A percentile compares a stretch with the other conserved stretches of the same genome.
phyloP scores from a whole-genome alignment of 2,888 invertebrate species.

The Rhagophthalmus giganteus region DNA sequence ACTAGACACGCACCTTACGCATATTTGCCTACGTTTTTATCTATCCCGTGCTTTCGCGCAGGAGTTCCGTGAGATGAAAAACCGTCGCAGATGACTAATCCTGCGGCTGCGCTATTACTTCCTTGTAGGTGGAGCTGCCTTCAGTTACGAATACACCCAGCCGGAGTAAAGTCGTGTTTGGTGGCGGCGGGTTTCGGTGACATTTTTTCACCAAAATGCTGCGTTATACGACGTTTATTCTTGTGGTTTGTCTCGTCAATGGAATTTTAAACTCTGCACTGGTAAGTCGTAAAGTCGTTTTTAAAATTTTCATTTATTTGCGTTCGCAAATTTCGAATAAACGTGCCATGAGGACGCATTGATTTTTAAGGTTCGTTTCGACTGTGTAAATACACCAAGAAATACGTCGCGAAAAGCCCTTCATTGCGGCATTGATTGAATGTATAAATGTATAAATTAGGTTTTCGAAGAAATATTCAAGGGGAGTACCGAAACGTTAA shows the following conservation, averaged over 20 bases:
- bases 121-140: constrained; percentile 52
- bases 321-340: constrained; percentile 6
- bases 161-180: constrained; percentile 47
- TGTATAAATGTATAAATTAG: too few relatives aligned
- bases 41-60: constrained; percentile 15
- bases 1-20: constrained; percentile 26
- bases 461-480: too few relatives aligned
- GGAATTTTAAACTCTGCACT: constrained; percentile 62
- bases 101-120: constrained; percentile 44
- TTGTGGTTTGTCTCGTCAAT: constrained; percentile 64
- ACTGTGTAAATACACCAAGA: constrained; percentile 21
- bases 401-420: too few relatives aligned
- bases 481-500: too few relatives aligned
- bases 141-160: constrained; percentile 52
- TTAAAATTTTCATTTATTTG: neutral
- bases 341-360: constrained; percentile 29
- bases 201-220: constrained; percentile 59
- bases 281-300: constrained; percentile 53
- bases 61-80: constrained; percentile 26
- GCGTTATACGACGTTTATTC: constrained; percentile 64
- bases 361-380: constrained; percentile 31
- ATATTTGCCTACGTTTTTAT: constrained; percentile 9
- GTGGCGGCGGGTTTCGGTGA: constrained; percentile 46
- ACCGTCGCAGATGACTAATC: constrained; percentile 39
- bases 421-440: too few relatives aligned